Evolutionary conservation across 1,140 invertebrate species (phyloP), one percentile per base, ranked within the genome.

Genomic region (Alviniconcha marisindica): DNA sequence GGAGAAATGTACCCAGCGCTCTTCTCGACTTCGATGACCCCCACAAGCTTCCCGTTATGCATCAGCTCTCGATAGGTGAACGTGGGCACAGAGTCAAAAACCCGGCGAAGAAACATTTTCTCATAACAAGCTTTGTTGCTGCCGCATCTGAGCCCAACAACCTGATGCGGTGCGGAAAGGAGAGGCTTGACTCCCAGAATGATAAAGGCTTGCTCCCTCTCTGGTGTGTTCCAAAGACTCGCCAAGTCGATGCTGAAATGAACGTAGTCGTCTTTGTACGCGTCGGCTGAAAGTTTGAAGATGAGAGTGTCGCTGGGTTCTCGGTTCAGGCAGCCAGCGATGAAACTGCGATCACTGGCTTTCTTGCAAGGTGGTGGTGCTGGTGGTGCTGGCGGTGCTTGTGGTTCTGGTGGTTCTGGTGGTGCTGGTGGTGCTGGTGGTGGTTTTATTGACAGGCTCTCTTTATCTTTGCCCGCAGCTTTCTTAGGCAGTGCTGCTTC

Each of bases 161-260:
- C 40, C 12, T 24, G 12, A 44, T 84, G 83, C 36, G 82, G 82
- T 12, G 24, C 21, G 3, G 56, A 24, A 4, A 28, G 33, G 12
- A 54, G 18, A 24, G 31, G 36, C 40, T 66, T n/a, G 24, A 81
- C 83, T 21, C 83, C 83, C 18, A 84, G n/a, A 1, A 84, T 33
- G 31, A 84, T 81, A 33, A 40, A 77, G 0, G 66, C 77, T 7
- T 21, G 21, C 5, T 81, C 33, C 12, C 42, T 48, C 1, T 48
- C 10, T 2, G 83, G 83, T 3, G 77, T 84, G 71, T 84, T 84
- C 77, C 77, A 84, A 33, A 84, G 21, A 33, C 77, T 81, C 7
- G 60, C 77, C 18, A 84, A 38, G 51, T 84, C 83, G 7, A 66
- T 69, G 24, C 40, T 81, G 36, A 84, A 84, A 38, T 63, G 40